Evolutionary conservation across 2,888 invertebrate species (phyloP).

Genomic region (Drymonia ruficornis): DNA sequence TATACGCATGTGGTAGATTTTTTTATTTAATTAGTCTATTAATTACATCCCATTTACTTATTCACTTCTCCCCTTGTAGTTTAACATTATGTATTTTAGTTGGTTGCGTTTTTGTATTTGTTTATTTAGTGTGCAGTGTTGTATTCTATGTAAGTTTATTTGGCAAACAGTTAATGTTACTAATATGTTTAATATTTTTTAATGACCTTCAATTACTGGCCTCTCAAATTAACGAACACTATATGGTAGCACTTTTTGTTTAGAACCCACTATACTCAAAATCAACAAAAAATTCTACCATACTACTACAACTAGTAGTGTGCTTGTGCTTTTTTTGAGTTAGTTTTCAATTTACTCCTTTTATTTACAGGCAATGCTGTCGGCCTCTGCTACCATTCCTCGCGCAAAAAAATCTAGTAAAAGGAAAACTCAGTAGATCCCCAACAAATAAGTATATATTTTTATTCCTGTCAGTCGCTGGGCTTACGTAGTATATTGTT

Average conservation of each 20-base stretch:
- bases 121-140: constrained; percentile 13
- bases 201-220: constrained; percentile 16
- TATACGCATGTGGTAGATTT: constrained; percentile 38
- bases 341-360: constrained; percentile 69
- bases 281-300: constrained; percentile 18
- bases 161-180: background rate
- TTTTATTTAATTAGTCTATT: constrained; percentile 13
- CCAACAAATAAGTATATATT: constrained; percentile 36
- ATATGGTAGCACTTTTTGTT: constrained; percentile 24
- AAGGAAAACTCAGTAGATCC: constrained; percentile 86
- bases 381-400: constrained; percentile 89
- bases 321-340: constrained; percentile 67
- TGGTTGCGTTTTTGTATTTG: constrained; percentile 7
- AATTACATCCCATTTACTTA: background rate
- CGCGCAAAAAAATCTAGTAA: constrained; percentile 90
- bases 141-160: constrained; percentile 14
- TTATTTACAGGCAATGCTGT: constrained; percentile 87
- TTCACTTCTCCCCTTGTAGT: background rate
- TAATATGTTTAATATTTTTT: background rate
- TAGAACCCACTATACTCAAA: background rate
- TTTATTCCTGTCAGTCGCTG: constrained; percentile 16
- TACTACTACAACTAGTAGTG: constrained; percentile 27
- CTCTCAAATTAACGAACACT: constrained; percentile 13
- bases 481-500: constrained; percentile 14
- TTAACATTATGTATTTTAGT: background rate